Base-by-base conservation (phyloP, 2,797 vertebrate species). In the Enteromius viviparus region DNA sequence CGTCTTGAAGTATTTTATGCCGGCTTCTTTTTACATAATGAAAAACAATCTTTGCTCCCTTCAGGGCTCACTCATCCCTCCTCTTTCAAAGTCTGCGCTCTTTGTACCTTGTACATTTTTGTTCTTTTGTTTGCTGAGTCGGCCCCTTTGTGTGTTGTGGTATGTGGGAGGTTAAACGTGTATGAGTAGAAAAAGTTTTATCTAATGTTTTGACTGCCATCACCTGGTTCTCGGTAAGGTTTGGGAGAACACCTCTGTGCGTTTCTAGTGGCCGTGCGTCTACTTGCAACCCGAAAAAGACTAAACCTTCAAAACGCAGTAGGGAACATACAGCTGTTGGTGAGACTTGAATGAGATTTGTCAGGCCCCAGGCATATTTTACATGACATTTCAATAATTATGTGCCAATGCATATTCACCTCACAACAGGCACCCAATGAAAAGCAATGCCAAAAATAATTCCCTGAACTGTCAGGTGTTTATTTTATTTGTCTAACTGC, bases 321-420 rank as follows among this genome's bases (percentile, higher is more conserved):
- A 49, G 78, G 86, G 37, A 62, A 78, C 66, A 23, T 40, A 2
- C 3, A 14, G 7, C 11, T 40, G 6, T 62, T 85, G 84, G 76
- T 78, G 83, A 58, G 81, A 85, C 60, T 70, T 47, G 42, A 84
- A 85, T 82, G 51, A 80, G 83, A 82, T 80, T 76, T 85, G 83
- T 85, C 84, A 88, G 84, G 66, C 60, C 65, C 45, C 49, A 83
- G 81, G 76, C 85, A 82, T 87, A 87, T 88, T 89, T 89, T 83
- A 89, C 81, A 79, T 80, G 64, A 86, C 90, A 87, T 87, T 92
- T 92, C 85, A 89, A 89, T 93, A 92, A 93, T 89, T 60, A 72
- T 60, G 64, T 88, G 88, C 80, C 85, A 76, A 92, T 87, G 85
- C 76, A 86, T 90, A 89, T 91, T 91, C 87, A 90, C 85, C 78